These are phyloP conservation scores for Acanthiza pusilla DNA, from an alignment of 2,797 vertebrate genomes.

Conservation along the genomic window DNA sequence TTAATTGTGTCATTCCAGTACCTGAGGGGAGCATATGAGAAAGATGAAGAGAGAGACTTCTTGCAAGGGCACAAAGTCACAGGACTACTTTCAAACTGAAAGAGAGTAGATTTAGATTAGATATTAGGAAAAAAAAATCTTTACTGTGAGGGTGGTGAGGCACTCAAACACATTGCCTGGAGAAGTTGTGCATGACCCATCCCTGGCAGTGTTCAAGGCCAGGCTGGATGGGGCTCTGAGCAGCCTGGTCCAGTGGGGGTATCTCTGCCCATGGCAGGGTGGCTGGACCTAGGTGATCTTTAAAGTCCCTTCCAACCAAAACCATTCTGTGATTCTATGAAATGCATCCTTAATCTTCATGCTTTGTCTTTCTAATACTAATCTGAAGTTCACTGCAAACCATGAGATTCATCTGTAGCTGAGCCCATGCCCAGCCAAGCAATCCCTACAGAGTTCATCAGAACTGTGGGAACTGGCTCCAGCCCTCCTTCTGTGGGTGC, in stretches of 20 bases:
- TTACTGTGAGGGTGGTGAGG: neutral
- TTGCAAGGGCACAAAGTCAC: neutral
- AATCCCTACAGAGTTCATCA: neutral
- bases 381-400: neutral
- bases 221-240: neutral
- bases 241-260: neutral
- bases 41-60: neutral
- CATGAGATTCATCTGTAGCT: neutral
- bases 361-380: neutral
- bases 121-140: neutral
- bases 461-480: neutral
- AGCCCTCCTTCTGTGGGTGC: neutral
- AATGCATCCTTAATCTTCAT: neutral
- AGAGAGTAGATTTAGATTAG: neutral
- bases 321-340: neutral
- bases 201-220: neutral
- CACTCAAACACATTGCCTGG: neutral
- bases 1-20: neutral
- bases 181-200: neutral
- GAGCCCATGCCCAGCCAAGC: neutral
- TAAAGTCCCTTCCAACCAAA: neutral
- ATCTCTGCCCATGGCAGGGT: neutral
- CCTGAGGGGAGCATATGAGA: neutral
- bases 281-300: neutral
- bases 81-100: neutral